Evolutionary conservation across 1,140 invertebrate species (phyloP).

Genomic region (Megalonaias nervosa): DNA sequence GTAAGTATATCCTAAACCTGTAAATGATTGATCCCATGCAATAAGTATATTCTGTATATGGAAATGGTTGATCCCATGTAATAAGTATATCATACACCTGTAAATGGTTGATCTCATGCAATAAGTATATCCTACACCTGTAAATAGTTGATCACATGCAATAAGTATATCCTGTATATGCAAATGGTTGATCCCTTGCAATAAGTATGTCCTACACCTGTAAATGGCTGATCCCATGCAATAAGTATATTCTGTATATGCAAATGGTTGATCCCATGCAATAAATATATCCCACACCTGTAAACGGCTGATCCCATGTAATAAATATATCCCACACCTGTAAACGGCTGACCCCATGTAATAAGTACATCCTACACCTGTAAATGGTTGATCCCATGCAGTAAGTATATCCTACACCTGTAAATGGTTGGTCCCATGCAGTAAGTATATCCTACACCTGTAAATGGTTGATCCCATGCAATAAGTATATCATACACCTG

Average conservation of each 20-base stretch:
- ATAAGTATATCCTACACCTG: conserved; percentile 74
- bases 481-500: conserved; percentile 74
- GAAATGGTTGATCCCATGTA: conserved; percentile 80
- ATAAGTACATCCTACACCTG: conserved; percentile 74
- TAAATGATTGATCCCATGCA: conserved; percentile 79
- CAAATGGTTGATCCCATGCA: too few species aligned
- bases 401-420: conserved; percentile 74
- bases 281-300: too few species aligned
- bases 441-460: too few species aligned
- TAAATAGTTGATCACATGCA: too few species aligned
- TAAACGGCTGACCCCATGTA: conserved; percentile 80
- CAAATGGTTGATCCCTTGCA: conserved; percentile 79
- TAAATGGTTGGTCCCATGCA: too few species aligned
- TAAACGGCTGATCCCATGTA: conserved; percentile 79
- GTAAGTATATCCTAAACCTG: too few species aligned
- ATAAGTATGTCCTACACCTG: conserved; percentile 74
- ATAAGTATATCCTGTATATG: too few species aligned
- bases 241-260: conserved; percentile 74
- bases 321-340: conserved; percentile 74
- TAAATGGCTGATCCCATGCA: conserved; percentile 79
- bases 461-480: conserved; percentile 79
- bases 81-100: conserved; percentile 74
- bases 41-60: conserved; percentile 74
- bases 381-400: conserved; percentile 79
- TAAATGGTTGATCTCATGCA: conserved; percentile 79